Evolutionary conservation across 2,113 vertebrate genomes (phyloP).

Genomic region (Sardina pilchardus): DNA sequence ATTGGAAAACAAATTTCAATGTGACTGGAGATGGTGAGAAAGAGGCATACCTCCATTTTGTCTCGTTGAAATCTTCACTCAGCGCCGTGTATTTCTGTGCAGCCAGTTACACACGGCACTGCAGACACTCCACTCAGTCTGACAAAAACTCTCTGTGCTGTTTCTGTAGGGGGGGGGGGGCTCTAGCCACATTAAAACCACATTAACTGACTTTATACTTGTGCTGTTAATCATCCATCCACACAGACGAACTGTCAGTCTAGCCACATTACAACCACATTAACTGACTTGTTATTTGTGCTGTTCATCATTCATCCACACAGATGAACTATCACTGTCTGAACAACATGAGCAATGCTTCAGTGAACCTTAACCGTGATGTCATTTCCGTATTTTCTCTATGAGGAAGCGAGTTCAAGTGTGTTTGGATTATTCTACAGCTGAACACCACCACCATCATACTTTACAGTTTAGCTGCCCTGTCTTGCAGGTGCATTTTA

Average conservation of each 20-base stretch:
- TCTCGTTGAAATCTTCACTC: background rate
- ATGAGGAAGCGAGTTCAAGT: too few species aligned
- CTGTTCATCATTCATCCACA: too few species aligned
- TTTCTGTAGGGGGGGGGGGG: background rate
- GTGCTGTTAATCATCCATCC: background rate
- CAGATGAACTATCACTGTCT: too few species aligned
- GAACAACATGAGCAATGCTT: too few species aligned
- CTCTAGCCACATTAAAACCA: background rate
- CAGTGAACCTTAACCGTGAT: too few species aligned
- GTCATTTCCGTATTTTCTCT: too few species aligned
- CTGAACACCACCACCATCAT: too few species aligned
- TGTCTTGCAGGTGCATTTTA: too few species aligned
- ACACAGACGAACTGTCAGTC: background rate
- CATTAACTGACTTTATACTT: background rate
- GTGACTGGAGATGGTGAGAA: conserved; percentile 5
- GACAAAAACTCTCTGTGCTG: background rate
- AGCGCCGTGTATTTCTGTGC: conserved; percentile 31
- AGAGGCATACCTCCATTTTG: background rate
- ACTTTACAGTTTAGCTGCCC: too few species aligned
- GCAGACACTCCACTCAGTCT: background rate
- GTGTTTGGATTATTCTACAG: too few species aligned
- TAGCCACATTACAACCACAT: too few species aligned
- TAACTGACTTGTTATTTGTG: too few species aligned
- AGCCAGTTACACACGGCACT: conserved; percentile 25
- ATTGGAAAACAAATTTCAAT: background rate